Conservation (phyloP, 2,888 invertebrate genomes). For the Liopterus haemorrhoidalis region DNA sequence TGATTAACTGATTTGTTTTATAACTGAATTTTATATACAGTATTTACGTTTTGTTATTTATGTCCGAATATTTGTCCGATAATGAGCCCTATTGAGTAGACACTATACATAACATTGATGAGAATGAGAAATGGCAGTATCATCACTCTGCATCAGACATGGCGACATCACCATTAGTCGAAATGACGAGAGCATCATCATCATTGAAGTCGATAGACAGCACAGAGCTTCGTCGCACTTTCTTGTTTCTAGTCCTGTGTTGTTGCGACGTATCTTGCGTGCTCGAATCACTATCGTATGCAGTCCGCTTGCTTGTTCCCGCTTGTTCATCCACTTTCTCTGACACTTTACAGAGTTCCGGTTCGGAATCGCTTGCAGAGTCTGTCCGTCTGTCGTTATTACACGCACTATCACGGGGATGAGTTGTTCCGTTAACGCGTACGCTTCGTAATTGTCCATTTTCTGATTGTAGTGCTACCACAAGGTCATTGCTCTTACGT, state of each 20-base stretch:
- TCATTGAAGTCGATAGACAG: conserved; percentile 69
- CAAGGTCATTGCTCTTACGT: conserved; percentile 70
- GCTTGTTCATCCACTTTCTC: conserved; percentile 40
- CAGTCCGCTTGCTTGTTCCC: conserved; percentile 32
- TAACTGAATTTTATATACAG: no score
- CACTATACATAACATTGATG: no score
- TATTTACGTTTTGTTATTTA: no score
- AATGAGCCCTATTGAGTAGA: no score
- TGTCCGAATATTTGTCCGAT: no score
- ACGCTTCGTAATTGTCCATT: conserved; percentile 38
- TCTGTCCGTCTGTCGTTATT: conserved; percentile 33
- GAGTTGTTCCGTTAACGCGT: conserved; percentile 29
- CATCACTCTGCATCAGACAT: conserved; percentile 44
- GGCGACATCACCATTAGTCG: conserved; percentile 61
- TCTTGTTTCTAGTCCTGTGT: conserved; percentile 52
- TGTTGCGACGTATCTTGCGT: conserved; percentile 39
- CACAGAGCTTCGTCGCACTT: conserved; percentile 65
- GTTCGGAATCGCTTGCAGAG: conserved; percentile 39
- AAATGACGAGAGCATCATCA: conserved; percentile 65
- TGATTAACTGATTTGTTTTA: no score
- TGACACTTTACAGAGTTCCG: conserved; percentile 39
- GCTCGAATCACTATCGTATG: conserved; percentile 48
- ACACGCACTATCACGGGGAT: conserved; percentile 38
- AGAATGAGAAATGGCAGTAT: no score
- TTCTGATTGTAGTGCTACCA: conserved; percentile 59